Conservation (phyloP, 2,113 vertebrate species). For the Acanthochromis polyacanthus region DNA sequence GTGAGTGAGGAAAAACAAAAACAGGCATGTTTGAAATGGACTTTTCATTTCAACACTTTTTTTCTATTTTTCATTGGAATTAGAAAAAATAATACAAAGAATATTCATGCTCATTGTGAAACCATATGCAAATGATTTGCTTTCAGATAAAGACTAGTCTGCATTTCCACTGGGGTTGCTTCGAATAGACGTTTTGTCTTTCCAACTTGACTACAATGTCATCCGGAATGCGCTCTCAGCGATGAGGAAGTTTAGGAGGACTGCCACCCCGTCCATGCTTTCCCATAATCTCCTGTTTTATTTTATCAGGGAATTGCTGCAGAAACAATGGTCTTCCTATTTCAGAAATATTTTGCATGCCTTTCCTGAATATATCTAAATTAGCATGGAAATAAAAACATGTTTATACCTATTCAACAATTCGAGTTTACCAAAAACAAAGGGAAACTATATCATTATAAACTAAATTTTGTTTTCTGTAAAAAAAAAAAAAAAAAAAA, state of each 20-base stretch:
- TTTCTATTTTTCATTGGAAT: slow-evolving; percentile 4
- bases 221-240: slow-evolving; percentile 47
- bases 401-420: slow-evolving; percentile 5
- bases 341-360: slow-evolving; percentile 43
- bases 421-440: too few relatives aligned
- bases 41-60: slow-evolving; percentile 16
- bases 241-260: slow-evolving; percentile 52
- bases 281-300: slow-evolving; percentile 55
- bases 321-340: slow-evolving; percentile 59
- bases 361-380: slow-evolving; percentile 38
- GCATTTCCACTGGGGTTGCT: slow-evolving; percentile 43
- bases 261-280: slow-evolving; percentile 1
- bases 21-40: not conserved
- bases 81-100: not conserved
- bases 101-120: slow-evolving; percentile 50
- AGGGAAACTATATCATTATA: too few relatives aligned
- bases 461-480: not conserved
- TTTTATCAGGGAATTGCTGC: slow-evolving; percentile 52
- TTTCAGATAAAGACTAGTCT: slow-evolving; percentile 50
- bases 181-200: slow-evolving; percentile 57
- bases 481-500: not conserved
- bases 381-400: slow-evolving; percentile 60
- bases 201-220: slow-evolving; percentile 56
- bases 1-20: slow-evolving; percentile 29
- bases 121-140: slow-evolving; percentile 68